Evolutionary conservation across 30 jellyfish, hydroid and myxozoan genomes (phyloP).

Genomic region (Mastigias papua): DNA sequence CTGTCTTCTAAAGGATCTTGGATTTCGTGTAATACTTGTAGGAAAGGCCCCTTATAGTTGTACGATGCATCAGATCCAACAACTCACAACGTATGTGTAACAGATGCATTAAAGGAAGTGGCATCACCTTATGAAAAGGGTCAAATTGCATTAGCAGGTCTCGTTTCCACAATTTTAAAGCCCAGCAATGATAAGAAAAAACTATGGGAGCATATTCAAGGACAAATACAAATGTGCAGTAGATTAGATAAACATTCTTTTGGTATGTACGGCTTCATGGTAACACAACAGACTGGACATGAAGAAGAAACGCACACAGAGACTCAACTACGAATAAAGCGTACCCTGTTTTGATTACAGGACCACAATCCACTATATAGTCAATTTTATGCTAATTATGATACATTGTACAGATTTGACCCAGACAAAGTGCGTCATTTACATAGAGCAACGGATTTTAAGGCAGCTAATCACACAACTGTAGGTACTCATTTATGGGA

Average conservation of each 20-base stretch:
- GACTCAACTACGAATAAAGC: neutral
- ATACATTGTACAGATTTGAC: slow-evolving; percentile 7
- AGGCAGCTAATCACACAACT: neutral
- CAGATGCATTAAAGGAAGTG: neutral
- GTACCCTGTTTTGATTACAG: slow-evolving; percentile 11
- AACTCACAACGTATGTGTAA: neutral
- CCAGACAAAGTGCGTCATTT: slow-evolving; percentile 7
- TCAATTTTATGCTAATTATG: slow-evolving; percentile 7
- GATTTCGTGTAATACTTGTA: slow-evolving; percentile 22
- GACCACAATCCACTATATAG: slow-evolving; percentile 1
- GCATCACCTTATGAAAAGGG: slow-evolving; percentile 15
- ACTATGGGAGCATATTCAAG: slow-evolving; percentile 1
- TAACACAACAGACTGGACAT: neutral
- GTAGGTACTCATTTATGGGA: neutral
- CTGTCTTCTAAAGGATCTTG: neutral
- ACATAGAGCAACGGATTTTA: neutral
- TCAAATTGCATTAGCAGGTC: slow-evolving; percentile 29
- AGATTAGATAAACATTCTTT: slow-evolving; percentile 6
- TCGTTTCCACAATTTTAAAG: neutral
- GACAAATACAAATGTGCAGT: neutral
- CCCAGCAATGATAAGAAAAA: neutral
- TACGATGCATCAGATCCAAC: neutral
- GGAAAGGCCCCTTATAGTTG: slow-evolving; percentile 11
- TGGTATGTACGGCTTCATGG: slow-evolving; percentile 37
- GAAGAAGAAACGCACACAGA: neutral